Base-by-base conservation (phyloP, 2,888 invertebrate species). In the Oligia latruncula region DNA sequence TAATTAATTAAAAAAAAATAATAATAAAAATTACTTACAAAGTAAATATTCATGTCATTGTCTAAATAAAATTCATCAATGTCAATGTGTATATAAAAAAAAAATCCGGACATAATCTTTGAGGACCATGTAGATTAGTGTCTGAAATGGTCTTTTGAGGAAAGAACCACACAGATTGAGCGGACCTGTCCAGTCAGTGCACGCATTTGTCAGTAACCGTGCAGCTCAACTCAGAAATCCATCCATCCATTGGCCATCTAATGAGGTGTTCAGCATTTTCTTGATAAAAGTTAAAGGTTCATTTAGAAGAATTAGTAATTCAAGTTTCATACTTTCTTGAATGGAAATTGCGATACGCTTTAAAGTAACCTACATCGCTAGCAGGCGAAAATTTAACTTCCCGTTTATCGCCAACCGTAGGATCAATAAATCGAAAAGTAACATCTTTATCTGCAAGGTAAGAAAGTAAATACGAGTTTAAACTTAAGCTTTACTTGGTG, bases 361-460 rank as follows among this genome's bases (percentile, higher is more conserved):
- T 11, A 58, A 78, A 65, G 17, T 49, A 83, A 86, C 75, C 75
- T 82, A 82, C 70, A 75, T 71, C 72, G 86, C 87, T 55, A 75
- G 77, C 11, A 81, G 78, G 72, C 60, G 70, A 74, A 83, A 86
- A 80, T 86, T 87, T 84, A 94, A 92, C 88, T 93, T 90, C 76
- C 80, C 85, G 84, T 92, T 91, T 94, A 93, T 92, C 92, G 85
- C 78, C 74, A 82, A 87, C 82, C 81, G 86, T 85, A 81, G 87
- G 92, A 95, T 96, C 96, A 95, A 96, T 96, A 96, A 96, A 96
- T 96, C 92, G 96, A 92, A 93, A 95, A 93, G 94, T 92, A 92
- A 93, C 95, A 94, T 96, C 96, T 96, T 96, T 96, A 96, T 96
- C 96, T 93, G 88, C 76, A 91, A 93, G 93, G 93, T 93, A 92